Percentiles rank a stretch among this genome's conserved stretches.
Evolutionary conservation across 2,797 vertebrate genomes (phyloP).

Genomic region (Pantherophis vulpinus): DNA sequence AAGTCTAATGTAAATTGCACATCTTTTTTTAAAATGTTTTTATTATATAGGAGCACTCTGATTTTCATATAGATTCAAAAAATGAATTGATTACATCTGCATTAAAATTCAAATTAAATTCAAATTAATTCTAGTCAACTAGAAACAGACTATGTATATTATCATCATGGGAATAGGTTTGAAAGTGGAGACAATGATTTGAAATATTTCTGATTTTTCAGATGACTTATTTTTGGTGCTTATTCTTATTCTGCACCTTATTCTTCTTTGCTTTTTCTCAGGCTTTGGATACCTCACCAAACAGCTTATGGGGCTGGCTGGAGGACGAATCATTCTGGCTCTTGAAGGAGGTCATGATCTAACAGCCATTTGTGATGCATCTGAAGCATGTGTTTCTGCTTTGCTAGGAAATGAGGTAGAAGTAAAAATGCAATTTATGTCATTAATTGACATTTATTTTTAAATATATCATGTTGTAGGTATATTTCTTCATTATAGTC

Average conservation of each 20-base stretch:
- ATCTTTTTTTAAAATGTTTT: not conserved
- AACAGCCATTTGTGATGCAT: constrained; percentile 96
- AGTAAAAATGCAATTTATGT: not conserved
- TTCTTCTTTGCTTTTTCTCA: constrained; percentile 75
- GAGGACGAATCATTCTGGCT: constrained; percentile 89
- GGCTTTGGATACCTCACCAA: constrained; percentile 97
- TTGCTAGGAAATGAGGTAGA: constrained; percentile 94
- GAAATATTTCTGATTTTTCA: constrained; percentile 60
- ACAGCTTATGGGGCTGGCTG: constrained; percentile 96
- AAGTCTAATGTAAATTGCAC: not conserved
- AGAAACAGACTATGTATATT: not conserved
- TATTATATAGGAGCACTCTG: not conserved
- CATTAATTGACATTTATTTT: not conserved
- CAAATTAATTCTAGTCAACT: not conserved
- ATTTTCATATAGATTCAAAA: not conserved
- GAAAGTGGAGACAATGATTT: not conserved
- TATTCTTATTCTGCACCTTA: constrained; percentile 48
- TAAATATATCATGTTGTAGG: not conserved
- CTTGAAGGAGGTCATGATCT: constrained; percentile 97
- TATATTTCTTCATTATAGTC: not conserved
- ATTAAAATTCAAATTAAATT: not conserved
- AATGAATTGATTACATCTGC: not conserved
- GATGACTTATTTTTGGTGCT: constrained; percentile 43
- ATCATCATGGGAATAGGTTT: not conserved
- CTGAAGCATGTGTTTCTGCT: constrained; percentile 94